These are phyloP conservation scores for Euphonia xanthogaster DNA, from an alignment of 2,797 vertebrate genomes.

Conservation along the genomic window DNA sequence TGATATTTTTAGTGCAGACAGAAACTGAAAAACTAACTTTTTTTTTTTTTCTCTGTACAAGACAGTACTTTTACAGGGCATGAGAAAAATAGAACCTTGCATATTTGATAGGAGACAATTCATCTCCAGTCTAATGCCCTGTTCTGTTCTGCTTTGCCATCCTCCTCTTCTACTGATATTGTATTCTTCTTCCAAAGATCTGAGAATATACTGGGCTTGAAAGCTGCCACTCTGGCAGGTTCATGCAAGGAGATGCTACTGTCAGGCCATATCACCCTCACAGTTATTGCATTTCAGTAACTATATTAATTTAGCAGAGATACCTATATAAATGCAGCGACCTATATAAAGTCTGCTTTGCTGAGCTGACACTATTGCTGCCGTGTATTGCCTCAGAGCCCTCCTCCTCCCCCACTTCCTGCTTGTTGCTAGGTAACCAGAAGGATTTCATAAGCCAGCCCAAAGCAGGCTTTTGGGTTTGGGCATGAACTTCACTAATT, in stretches of 20 bases:
- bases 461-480: neutral
- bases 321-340: neutral
- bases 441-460: neutral
- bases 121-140: neutral
- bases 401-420: neutral
- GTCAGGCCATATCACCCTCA: neutral
- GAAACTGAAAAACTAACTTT: neutral
- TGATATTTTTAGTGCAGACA: neutral
- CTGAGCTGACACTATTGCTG: neutral
- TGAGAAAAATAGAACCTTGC: neutral
- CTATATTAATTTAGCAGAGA: slow-evolving; percentile 40
- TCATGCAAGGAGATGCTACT: neutral
- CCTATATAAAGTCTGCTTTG: slow-evolving; percentile 5
- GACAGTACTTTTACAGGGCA: neutral
- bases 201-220: neutral
- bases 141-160: neutral
- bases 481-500: neutral
- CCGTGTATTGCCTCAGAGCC: neutral
- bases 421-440: slow-evolving; percentile 31
- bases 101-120: neutral
- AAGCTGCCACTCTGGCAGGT: neutral
- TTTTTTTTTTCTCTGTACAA: neutral
- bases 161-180: neutral
- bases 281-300: slow-evolving; percentile 40
- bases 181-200: neutral